A percentile compares a stretch with the other conserved stretches of the same genome.
Evolutionary conservation across 92 coral and sea anemone species (phyloP).

Genomic region (Epizoanthus illoricatus): DNA sequence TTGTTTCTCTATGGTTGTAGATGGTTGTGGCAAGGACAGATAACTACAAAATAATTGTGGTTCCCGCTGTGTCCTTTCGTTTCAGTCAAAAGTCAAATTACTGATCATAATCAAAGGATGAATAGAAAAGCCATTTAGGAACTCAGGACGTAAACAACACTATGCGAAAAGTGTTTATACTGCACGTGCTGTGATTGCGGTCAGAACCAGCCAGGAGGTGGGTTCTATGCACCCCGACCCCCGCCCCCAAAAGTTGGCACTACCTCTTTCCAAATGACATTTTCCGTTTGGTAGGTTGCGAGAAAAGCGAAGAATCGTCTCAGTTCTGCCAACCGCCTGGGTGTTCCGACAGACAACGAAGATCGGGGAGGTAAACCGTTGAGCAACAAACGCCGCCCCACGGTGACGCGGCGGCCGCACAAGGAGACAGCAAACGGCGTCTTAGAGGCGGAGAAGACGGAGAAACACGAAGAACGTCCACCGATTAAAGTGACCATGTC

Average conservation of each 20-base stretch:
- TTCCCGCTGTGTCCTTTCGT: too few species aligned
- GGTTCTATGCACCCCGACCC: too few species aligned
- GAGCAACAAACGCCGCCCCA: slow-evolving; percentile 88
- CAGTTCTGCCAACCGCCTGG: slow-evolving; percentile 62
- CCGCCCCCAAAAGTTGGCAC: neutral
- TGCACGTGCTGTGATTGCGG: too few species aligned
- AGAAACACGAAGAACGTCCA: slow-evolving; percentile 39
- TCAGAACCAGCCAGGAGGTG: too few species aligned
- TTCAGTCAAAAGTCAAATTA: too few species aligned
- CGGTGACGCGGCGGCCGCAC: slow-evolving; percentile 68
- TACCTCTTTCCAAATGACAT: neutral
- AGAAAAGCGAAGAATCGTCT: slow-evolving; percentile 91
- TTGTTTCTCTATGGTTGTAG: too few species aligned
- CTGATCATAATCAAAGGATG: too few species aligned
- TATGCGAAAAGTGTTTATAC: too few species aligned
- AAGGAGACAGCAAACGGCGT: slow-evolving; percentile 56
- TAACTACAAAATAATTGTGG: too few species aligned
- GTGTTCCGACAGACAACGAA: slow-evolving; percentile 62
- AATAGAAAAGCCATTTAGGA: too few species aligned
- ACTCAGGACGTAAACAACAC: too few species aligned
- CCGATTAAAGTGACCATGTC: slow-evolving; percentile 32
- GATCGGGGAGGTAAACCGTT: slow-evolving; percentile 57
- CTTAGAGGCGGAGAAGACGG: slow-evolving; percentile 43
- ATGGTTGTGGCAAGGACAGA: too few species aligned
- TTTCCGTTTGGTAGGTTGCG: slow-evolving; percentile 63